Evolutionary conservation across 2,113 vertebrate genomes (phyloP).

Genomic region (Periophthalmodon schlosseri): DNA sequence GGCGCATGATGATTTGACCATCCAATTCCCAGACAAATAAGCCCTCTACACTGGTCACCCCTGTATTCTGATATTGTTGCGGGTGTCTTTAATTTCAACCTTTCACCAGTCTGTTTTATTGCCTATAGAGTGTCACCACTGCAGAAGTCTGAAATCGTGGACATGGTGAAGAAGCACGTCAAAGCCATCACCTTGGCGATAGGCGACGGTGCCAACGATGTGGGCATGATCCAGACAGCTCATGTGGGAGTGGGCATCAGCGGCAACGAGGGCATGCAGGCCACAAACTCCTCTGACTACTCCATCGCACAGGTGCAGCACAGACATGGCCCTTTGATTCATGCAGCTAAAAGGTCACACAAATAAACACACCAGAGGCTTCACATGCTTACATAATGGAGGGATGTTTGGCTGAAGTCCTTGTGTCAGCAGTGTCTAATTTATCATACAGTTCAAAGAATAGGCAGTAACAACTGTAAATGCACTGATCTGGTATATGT

Average conservation of each 20-base stretch:
- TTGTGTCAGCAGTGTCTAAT: neutral
- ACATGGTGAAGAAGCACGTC: conserved; percentile 97
- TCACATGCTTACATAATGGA: conserved; percentile 6
- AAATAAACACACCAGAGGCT: conserved; percentile 13
- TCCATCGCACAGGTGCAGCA: conserved; percentile 93
- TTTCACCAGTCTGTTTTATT: neutral
- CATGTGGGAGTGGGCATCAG: conserved; percentile 98
- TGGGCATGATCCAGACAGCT: conserved; percentile 98
- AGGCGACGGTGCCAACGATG: conserved; percentile 95
- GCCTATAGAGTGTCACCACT: conserved; percentile 91
- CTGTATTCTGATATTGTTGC: neutral
- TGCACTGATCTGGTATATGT: too few species aligned
- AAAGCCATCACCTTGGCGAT: conserved; percentile 98
- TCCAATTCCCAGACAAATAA: neutral
- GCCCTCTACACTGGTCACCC: neutral
- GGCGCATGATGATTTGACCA: neutral
- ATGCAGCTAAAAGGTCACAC: neutral
- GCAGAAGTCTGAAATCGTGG: conserved; percentile 98
- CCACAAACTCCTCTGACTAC: conserved; percentile 96
- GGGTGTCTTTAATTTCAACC: conserved; percentile 5
- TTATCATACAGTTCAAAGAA: neutral
- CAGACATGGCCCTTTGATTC: neutral
- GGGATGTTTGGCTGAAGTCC: neutral
- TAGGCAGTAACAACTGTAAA: neutral
- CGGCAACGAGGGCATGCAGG: conserved; percentile 98